Percentiles rank a stretch among this genome's conserved stretches.
Conservation (phyloP, 1,140 invertebrate species). For the Helicoverpa zea region DNA sequence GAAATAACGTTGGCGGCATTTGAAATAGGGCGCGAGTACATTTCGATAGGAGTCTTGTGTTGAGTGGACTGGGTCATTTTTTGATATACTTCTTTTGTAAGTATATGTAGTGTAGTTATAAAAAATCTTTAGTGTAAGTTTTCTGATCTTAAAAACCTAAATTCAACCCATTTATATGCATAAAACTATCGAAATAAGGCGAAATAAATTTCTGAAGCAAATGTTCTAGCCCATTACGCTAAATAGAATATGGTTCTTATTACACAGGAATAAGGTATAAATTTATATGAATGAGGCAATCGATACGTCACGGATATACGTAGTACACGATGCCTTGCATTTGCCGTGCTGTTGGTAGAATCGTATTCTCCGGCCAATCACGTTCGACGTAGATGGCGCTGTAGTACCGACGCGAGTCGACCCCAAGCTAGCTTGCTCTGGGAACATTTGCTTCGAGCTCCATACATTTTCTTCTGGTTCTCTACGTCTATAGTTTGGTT, state of each 20-base stretch:
- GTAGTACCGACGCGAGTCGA: constrained; percentile 82
- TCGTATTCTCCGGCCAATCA: constrained; percentile 74
- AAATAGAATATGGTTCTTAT: constrained; percentile 56
- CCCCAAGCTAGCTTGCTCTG: constrained; percentile 84
- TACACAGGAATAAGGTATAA: constrained; percentile 30
- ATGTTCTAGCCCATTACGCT: constrained; percentile 68
- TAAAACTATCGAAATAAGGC: constrained; percentile 62
- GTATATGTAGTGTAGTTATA: constrained; percentile 59
- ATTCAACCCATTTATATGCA: constrained; percentile 60
- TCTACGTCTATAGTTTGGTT: constrained; percentile 86
- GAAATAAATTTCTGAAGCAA: constrained; percentile 76
- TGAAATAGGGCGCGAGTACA: constrained; percentile 83
- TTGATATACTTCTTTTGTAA: constrained; percentile 83
- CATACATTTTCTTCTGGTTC: constrained; percentile 87
- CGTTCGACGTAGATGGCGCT: constrained; percentile 78
- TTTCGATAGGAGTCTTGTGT: constrained; percentile 78
- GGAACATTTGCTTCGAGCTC: constrained; percentile 86
- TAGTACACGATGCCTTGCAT: constrained; percentile 74
- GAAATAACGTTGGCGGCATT: constrained; percentile 85
- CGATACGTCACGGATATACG: constrained; percentile 84
- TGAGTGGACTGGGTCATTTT: constrained; percentile 77
- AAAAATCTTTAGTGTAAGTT: constrained; percentile 66
- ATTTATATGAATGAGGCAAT: constrained; percentile 52
- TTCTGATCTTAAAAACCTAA: constrained; percentile 45
- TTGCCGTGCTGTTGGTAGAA: constrained; percentile 70